Evolutionary conservation across 2,113 vertebrate genomes (phyloP).

Genomic region (Heterochromis multidens): DNA sequence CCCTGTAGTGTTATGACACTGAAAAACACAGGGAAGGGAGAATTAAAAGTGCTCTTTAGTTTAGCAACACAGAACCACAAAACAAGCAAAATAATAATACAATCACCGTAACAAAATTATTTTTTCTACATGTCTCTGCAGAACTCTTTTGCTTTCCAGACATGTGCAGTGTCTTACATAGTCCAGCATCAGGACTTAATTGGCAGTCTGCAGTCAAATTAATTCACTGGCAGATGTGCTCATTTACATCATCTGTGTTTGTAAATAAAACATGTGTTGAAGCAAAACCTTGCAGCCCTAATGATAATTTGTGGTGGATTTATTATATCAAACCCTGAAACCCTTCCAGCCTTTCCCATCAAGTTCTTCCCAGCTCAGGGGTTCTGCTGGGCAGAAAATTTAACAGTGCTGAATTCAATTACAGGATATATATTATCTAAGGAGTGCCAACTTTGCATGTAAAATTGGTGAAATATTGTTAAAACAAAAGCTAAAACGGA

Average conservation of each 20-base stretch:
- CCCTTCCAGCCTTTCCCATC: neutral
- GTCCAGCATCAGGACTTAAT: neutral
- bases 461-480: neutral
- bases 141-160: neutral
- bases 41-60: neutral
- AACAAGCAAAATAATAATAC: neutral
- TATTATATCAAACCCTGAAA: neutral
- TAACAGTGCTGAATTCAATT: neutral
- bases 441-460: neutral
- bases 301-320: neutral
- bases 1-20: neutral
- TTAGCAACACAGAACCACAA: neutral
- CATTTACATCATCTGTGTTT: slow-evolving; percentile 1
- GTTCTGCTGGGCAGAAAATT: neutral
- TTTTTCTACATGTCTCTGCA: neutral
- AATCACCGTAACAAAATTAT: too few species aligned
- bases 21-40: neutral
- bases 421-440: neutral
- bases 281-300: neutral
- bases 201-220: neutral
- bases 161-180: neutral
- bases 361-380: neutral
- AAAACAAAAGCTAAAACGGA: neutral
- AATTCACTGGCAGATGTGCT: neutral
- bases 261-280: neutral